Base-by-base conservation (phyloP, 1,140 invertebrate genomes). In the Neelides sp. region DNA sequence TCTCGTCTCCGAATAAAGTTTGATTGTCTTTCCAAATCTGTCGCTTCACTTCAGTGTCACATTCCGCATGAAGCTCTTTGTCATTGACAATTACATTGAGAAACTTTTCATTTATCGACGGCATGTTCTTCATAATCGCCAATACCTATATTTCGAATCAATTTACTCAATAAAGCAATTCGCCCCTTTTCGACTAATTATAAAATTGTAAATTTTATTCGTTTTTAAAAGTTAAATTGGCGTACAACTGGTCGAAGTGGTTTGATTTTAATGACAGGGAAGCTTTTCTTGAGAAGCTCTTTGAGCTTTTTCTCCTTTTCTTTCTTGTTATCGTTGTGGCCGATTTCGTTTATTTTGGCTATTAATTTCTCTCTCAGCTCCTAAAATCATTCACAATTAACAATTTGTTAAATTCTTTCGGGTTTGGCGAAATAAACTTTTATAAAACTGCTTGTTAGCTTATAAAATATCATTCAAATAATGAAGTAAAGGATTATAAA, bases 21-120 rank as follows among this genome's bases (percentile, higher is more conserved):
- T 96, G 92, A 69, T 96, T 94, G 61, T 96, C 89, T 64, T 92
- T 88, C 93, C 93, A 98, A 48, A 98, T 96, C 66, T 97, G 92
- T 40, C 92, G 71, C 69, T 97, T 97, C 0, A 97, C 91, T 73
- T 95, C 90, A 2, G 90, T 93, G 61, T 95, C 87, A 19, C 90
- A 92, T 54, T 93, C 89, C 59, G 83, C 82, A 67, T 97, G 97
- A 0, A 97, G 68, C 64, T 93, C 87, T 58, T 85, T 82, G 66
- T 98, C 91, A 43, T 82, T 73, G 1, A 95, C 68, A 64, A 72
- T 54, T 35, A 55, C 53, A 23, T 59, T 48, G 15, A 61, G 53
- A 46, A 48, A 57, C 28, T 60, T 61, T 26, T 95, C 89, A 63
- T 96, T 89, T 55, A 98, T 93, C 56, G 88, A 80, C 13, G 87